Evolutionary conservation across 2,113 vertebrate genomes (phyloP), one percentile per base, ranked within the genome.

Genomic region (Triplophysa dalaica): DNA sequence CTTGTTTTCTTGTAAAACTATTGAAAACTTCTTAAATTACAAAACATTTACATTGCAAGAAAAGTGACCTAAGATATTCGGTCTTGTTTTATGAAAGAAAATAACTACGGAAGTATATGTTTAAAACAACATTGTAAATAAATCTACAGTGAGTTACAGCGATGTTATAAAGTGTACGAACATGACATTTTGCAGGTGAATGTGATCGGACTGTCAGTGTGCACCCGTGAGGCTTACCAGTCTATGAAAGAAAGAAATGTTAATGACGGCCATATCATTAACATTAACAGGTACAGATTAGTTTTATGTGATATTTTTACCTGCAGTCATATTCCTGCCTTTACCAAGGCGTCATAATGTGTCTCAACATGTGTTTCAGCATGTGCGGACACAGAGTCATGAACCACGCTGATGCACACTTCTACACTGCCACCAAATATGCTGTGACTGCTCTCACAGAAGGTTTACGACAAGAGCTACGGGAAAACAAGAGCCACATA

Each of bases 241-340:
- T 98, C 95, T 67, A 97, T 97, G 96, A 94, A 93, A 79, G 94
- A 96, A 83, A 92, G 95, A 21, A 92, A 91, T 29, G 86, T 97
- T 0, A 94, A 97, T 0, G 95, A 98, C 0, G 95, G 95, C 0
- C 95, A 97, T 58, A 95, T 97, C 67, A 94, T 97, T 81, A 93
- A 97, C 84, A 94, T 96, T 74, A 97, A 94, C 91, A 93, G 96
- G 96, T 98, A 86, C 0, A 9, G 10, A 8, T 14, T n/a, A 63
- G 10, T 7, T 63, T 54, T 8, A 21, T 58, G n/a, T 2, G 54
- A 38, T 65, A 16, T 22, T 22, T 33, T 33, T 14, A 54, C 16
- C 16, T n/a, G 9, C 38, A 50, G 12, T 45, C 10, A 63, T 26
- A 8, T 63, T 63, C 2, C 6, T 45, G 19, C 2, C 4, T n/a